Base-by-base conservation (phyloP, 2,113 vertebrate species). In the Cacatua alba region DNA sequence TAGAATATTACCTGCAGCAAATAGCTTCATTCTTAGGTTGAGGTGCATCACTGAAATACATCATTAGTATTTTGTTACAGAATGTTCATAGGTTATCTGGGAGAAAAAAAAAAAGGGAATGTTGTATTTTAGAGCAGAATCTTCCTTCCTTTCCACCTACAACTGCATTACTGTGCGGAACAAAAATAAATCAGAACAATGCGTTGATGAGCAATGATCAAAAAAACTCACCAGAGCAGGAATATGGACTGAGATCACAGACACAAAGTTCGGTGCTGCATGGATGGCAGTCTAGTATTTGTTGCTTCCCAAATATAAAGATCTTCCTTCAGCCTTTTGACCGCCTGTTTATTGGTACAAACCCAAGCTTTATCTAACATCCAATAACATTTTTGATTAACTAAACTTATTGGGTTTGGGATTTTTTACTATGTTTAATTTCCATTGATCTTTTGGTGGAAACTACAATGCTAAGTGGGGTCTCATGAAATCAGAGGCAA, bases 111-210 rank as follows among this genome's bases (percentile, higher is more conserved):
- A 37, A 82, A 93, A 5, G 9, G 19, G 31, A 91, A 81, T 51
- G 17, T 3, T 69, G 33, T 76, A 57, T 37, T 79, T 89, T 46
- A 81, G 18, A 72, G 48, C 29, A 89, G 43, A 75, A 43, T 78
- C 90, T 48, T 89, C 35, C 46, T 35, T 83, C 31, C 74, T 85
- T 68, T 53, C 57, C 91, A 86, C 88, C 77, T 91, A 86, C 62
- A 88, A 68, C 8, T 64, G 48, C 6, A 33, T 82, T 94, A 76
- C 59, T 72, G 91, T 81, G 35, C 25, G 46, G 62, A 77, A 85
- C 43, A 88, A 97, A 81, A 93, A 77, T 90, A 86, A 82, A 89
- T 37, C 75, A 68, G 83, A 95, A 75, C 52, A 74, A 87, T 26
- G 37, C 39, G 46, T 75, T 95, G 71, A 60, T 53, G 53, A 94